Evolutionary conservation across 1,140 invertebrate genomes (phyloP), one percentile per base, ranked within the genome.

Genomic region (Micrasema longulum): DNA sequence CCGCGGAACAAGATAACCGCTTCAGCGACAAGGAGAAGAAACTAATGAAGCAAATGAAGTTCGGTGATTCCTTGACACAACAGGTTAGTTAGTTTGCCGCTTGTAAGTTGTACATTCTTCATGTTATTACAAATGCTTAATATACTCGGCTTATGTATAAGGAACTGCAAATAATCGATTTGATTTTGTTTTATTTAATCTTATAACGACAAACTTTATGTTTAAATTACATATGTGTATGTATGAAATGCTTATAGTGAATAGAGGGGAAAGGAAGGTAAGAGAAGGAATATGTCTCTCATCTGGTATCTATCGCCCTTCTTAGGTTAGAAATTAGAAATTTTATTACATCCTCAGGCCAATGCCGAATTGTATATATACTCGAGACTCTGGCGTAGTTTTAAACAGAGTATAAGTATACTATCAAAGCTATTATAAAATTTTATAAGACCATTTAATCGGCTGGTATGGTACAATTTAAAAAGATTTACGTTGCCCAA

Each of bases 1-100:
- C 93, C 77, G 95, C 97, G 43, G 97, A 99, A 80, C 98, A 99
- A 85, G 98, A 99, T 83, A 99, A 96, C 79, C 90, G 98, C 75
- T 99, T 99, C 86, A 95, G 96, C 79, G 97, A 99, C 83, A 99
- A 99, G 83, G 97, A 99, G 84, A 99, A 99, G 84, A 99, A 99
- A 79, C 87, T 99, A 41, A 89, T 99, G 81, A 99, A 99, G 82
- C 94, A 96, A 83, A 97, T 99, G 96, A 97, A 96, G 82, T 99
- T 99, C 86, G 93, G 93, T 36, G 96, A 98, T 81, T 92, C 91
- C 74, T 85, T 99, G 48, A 91, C 92, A 68, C 92, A 93, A 81
- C 96, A 93, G 89, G 96, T 97, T 86, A 79, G 78, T 77, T 31
- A 48, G n/a, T n/a, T n/a, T 48, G 4, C 16, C 6, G 11, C 47